A percentile compares a stretch with the other conserved stretches of the same genome.
These are phyloP conservation scores for Torymus texanus DNA, from an alignment of 2,888 invertebrate species.

Conservation along the genomic window DNA sequence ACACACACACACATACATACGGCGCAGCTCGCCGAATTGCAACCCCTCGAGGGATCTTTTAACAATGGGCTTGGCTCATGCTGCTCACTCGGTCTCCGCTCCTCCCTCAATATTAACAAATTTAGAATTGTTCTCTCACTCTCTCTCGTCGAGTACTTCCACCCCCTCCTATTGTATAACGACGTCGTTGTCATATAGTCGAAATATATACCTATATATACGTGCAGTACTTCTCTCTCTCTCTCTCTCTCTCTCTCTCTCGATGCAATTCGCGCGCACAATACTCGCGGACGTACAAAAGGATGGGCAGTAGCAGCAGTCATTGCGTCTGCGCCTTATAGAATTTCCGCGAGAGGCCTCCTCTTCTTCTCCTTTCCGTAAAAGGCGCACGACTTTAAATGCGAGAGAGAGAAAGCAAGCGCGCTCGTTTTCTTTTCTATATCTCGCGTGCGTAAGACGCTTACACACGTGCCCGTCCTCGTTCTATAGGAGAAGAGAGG, in stretches of 20 bases:
- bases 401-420: background rate
- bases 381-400: too few relatives aligned
- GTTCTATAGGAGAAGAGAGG: too few relatives aligned
- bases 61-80: background rate
- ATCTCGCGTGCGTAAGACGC: too few relatives aligned
- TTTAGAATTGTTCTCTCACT: background rate
- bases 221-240: too few relatives aligned
- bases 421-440: background rate
- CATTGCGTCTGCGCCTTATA: background rate
- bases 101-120: slow-evolving; percentile 9
- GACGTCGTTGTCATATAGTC: background rate
- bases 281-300: slow-evolving; percentile 28
- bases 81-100: too few relatives aligned
- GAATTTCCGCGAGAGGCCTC: slow-evolving; percentile 39
- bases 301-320: slow-evolving; percentile 9
- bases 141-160: background rate
- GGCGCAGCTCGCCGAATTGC: too few relatives aligned
- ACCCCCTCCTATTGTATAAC: background rate
- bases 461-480: too few relatives aligned
- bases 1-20: too few relatives aligned
- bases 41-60: background rate
- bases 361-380: too few relatives aligned
- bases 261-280: slow-evolving; percentile 4
- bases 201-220: too few relatives aligned
- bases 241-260: too few relatives aligned